Conservation (phyloP, 2,113 vertebrate genomes). For the Dicrurus megarhynchus region DNA sequence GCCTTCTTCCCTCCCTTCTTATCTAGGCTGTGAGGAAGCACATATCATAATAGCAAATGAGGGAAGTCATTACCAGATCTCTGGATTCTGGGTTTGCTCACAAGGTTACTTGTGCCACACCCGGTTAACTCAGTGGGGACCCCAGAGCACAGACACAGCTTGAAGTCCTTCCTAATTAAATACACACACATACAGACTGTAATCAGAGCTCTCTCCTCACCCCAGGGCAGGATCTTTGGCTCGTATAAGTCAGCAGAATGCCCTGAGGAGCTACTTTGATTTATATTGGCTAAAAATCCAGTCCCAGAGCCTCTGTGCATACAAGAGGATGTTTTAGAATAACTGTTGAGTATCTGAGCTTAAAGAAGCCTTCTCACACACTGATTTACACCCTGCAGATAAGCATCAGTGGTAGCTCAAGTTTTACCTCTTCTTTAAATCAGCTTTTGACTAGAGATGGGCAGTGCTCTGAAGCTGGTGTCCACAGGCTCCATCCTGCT, state of each 20-base stretch:
- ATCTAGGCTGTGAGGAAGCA: not conserved
- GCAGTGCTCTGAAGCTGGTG: not conserved
- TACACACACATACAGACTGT: not conserved
- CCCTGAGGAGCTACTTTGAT: not conserved
- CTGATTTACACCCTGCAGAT: not conserved
- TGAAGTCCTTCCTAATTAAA: not conserved
- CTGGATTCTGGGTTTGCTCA: not conserved
- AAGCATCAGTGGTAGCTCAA: not conserved
- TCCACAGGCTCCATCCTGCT: not conserved
- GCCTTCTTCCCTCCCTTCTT: not conserved
- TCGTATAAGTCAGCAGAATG: not conserved
- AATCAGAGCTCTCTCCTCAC: constrained; percentile 1
- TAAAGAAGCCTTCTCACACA: not conserved
- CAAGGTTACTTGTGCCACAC: not conserved
- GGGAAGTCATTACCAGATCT: not conserved
- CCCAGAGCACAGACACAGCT: not conserved
- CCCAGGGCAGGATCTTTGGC: not conserved
- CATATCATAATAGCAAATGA: not conserved
- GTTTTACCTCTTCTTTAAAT: not conserved
- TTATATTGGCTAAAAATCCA: not conserved
- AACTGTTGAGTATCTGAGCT: not conserved
- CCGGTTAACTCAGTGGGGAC: not conserved
- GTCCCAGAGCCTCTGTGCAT: not conserved
- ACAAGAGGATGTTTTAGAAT: not conserved
- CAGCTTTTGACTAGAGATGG: not conserved